Evolutionary conservation across 2,113 vertebrate genomes (phyloP), one percentile per base, ranked within the genome.

Genomic region (Dendropsophus ebraccatus): DNA sequence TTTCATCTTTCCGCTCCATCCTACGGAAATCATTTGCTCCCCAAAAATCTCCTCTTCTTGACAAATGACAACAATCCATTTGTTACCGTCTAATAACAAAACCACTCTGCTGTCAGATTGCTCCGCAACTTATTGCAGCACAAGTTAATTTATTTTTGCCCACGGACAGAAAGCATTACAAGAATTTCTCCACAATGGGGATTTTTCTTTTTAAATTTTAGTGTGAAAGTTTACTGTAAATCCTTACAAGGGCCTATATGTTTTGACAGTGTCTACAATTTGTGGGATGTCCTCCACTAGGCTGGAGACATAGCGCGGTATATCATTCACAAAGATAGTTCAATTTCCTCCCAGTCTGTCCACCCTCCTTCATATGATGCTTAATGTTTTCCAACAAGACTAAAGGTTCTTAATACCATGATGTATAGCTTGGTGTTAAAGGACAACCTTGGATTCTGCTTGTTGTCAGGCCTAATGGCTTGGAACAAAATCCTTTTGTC

Each of bases 401-500:
- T 75, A 77, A 70, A 45, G 85, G 76, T 87, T 87, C 78, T 87
- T 81, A 87, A 81, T 49, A 73, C 50, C 50, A 81, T 87, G 85
- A 87, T 81, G 78, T 81, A 87, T 81, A 32, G 78, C 77, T 49
- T 30, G 28, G 85, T 81, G 77, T 45, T 73, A 73, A 81, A 56
- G 65, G 67, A 73, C 85, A 87, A 72, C 85, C 85, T 87, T 87
- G 85, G 77, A 80, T 87, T 81, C 54, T 81, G 54, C 77, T 87
- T 81, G 85, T 87, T 87, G 69, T 78, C 49, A 87, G 69, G 54
- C 50, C 77, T 81, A 87, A 87, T 87, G 85, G 85, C 85, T 81
- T 62, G 85, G 85, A 87, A 87, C 85, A 81, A 81, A 81, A 87
- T 87, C 77, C 78, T 80, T 81, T 74, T 87, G 85, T 87, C 85